phyloP scores from a whole-genome alignment of 1,140 invertebrate genomes.

The Agrypnia vestita region DNA sequence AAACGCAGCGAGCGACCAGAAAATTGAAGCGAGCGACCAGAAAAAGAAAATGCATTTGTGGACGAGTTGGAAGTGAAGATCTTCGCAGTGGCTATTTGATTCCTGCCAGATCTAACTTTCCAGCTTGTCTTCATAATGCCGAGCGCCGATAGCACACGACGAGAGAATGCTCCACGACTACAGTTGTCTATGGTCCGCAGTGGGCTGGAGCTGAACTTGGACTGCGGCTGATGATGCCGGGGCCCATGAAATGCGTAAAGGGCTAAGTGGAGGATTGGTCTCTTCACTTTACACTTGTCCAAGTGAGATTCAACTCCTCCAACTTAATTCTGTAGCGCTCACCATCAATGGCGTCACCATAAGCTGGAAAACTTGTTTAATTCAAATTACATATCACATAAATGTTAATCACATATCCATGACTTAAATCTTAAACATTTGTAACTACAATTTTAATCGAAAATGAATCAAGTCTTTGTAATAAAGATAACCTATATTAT shows the following conservation, averaged over 20 bases:
- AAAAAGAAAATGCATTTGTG: slow-evolving; percentile 61
- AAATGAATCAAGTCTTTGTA: too few species aligned
- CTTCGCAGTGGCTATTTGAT: slow-evolving; percentile 68
- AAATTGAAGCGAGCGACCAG: neutral
- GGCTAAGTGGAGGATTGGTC: slow-evolving; percentile 75
- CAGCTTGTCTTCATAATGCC: slow-evolving; percentile 68
- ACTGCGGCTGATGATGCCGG: too few species aligned
- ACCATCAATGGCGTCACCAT: slow-evolving; percentile 2
- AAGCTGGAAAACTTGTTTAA: too few species aligned
- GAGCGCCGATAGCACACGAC: neutral
- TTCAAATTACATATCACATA: too few species aligned
- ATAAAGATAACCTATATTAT: too few species aligned
- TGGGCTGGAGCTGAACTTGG: too few species aligned
- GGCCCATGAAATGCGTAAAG: slow-evolving; percentile 65
- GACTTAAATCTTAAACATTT: too few species aligned
- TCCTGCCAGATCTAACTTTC: slow-evolving; percentile 75
- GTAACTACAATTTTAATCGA: too few species aligned
- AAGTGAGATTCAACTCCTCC: slow-evolving; percentile 76
- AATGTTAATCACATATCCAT: too few species aligned
- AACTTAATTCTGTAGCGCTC: slow-evolving; percentile 69
- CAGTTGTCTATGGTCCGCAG: too few species aligned
- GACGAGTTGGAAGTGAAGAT: slow-evolving; percentile 74
- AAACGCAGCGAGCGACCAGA: neutral
- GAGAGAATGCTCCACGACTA: too few species aligned
- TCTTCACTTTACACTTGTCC: slow-evolving; percentile 73